Evolutionary conservation across 2,797 vertebrate species (phyloP), one percentile per base, ranked within the genome.

Genomic region (Cygnus olor): DNA sequence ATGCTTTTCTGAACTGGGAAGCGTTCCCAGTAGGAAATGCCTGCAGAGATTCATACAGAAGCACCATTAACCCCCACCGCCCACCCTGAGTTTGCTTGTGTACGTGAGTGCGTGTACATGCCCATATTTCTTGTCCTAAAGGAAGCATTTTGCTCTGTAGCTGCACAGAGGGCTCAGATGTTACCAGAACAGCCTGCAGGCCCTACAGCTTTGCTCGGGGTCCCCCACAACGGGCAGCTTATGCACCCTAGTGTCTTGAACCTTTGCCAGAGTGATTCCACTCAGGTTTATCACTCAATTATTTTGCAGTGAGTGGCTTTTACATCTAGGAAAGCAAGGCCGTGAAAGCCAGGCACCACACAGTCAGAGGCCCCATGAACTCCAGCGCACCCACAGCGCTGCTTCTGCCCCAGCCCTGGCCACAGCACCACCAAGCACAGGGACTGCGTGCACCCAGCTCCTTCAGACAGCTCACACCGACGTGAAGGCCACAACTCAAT

Each of bases 11-110:
- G 45, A 68, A 63, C 47, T 61, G 85, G 88, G 83, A 91, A 86
- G 20, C 1, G 1, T 65, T 93, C 80, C 88, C 74, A 91, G 74
- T 32, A 91, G 70, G 78, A 96, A 96, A 87, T 80, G 90, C 80
- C 78, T 90, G 80, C 74, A 87, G 89, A 85, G 58, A 77, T 74
- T 86, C 72, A 51, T 36, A 58, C 9, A 90, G 68, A 87, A 70
- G 57, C 64, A 58, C 40, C 7, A 85, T 73, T 81, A 88, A 80
- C 68, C 68, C 86, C 73, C 49, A 32, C 44, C 51, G 30, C 15
- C 27, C 51, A 28, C 49, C 40, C 40, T 36, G 70, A 79, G 71
- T 19, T 51, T 89, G 54, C 57, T 14, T 85, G 57, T 84, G 77
- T 73, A 88, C 0, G 0, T 51, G 68, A 79, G 63, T 65, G 47